Conservation (phyloP, 2,113 vertebrate species). For the Mohoua ochrocephala region DNA sequence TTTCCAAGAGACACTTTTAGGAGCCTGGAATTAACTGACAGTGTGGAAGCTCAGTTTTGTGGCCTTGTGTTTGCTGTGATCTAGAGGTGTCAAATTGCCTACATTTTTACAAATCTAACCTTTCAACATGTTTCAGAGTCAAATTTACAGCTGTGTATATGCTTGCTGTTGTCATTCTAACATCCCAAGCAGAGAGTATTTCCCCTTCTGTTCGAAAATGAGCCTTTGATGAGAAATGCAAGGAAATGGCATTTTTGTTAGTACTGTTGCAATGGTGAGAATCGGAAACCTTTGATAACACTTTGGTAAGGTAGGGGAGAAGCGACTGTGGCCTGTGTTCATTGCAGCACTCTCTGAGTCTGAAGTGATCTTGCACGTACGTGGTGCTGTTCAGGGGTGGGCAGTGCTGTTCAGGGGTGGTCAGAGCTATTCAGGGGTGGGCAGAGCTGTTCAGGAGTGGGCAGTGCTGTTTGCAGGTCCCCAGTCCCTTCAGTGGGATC, state of each 20-base stretch:
- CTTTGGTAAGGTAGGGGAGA: neutral
- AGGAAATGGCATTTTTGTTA: neutral
- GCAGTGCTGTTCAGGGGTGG: neutral
- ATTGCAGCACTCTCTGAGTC: neutral
- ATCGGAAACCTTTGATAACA: accelerated
- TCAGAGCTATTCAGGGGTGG: neutral
- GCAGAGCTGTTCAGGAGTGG: neutral
- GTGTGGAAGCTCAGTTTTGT: neutral
- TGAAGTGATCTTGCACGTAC: neutral
- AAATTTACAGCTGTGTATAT: constrained; percentile 19
- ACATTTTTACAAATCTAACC: constrained; percentile 42
- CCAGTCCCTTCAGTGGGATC: neutral
- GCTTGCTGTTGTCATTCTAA: neutral
- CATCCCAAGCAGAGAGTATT: neutral
- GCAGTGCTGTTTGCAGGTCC: neutral
- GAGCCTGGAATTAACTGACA: neutral
- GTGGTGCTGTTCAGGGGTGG: accelerated
- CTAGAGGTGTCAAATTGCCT: constrained; percentile 49
- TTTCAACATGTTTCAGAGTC: constrained; percentile 27
- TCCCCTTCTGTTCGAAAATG: neutral
- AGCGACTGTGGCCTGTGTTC: accelerated
- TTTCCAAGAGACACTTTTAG: constrained; percentile 16
- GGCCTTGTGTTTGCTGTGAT: constrained; percentile 6
- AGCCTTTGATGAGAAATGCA: neutral
- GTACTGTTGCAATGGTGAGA: neutral